phyloP scores from a whole-genome alignment of 2,797 vertebrate species.

The Anguilla obscura region DNA sequence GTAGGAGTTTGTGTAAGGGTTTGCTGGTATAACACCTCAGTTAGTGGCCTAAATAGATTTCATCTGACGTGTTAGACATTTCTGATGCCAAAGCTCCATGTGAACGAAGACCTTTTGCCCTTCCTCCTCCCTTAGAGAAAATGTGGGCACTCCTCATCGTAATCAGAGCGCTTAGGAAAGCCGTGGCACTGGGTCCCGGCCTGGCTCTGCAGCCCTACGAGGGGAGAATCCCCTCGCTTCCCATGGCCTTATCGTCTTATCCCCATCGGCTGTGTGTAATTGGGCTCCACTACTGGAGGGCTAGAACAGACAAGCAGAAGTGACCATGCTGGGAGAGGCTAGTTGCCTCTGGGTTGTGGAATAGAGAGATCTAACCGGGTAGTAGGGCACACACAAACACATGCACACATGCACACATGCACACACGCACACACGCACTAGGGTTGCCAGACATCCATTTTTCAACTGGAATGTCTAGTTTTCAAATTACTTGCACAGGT shows the following conservation, averaged over 20 bases:
- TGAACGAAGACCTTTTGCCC: neutral
- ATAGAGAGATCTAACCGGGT: neutral
- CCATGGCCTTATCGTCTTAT: neutral
- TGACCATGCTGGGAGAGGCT: too few species aligned
- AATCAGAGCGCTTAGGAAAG: neutral
- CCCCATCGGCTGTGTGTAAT: neutral
- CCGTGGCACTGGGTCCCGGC: neutral
- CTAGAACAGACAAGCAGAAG: neutral
- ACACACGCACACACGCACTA: neutral
- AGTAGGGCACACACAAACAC: neutral
- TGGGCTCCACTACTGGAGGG: neutral
- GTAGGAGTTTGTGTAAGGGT: too few species aligned
- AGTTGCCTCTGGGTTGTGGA: too few species aligned
- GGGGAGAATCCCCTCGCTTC: neutral
- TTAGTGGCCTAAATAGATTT: neutral
- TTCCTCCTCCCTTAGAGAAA: neutral
- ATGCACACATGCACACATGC: neutral
- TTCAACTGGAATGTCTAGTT: too few species aligned
- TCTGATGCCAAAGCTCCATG: neutral
- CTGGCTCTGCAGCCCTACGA: neutral
- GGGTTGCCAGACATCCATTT: too few species aligned
- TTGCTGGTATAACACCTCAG: neutral
- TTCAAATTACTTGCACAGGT: too few species aligned
- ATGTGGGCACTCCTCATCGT: neutral
- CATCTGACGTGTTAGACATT: neutral